A percentile compares a stretch with the other conserved stretches of the same genome.
phyloP scores from a whole-genome alignment of 2,888 invertebrate species.

The Ophioninae sp. region DNA sequence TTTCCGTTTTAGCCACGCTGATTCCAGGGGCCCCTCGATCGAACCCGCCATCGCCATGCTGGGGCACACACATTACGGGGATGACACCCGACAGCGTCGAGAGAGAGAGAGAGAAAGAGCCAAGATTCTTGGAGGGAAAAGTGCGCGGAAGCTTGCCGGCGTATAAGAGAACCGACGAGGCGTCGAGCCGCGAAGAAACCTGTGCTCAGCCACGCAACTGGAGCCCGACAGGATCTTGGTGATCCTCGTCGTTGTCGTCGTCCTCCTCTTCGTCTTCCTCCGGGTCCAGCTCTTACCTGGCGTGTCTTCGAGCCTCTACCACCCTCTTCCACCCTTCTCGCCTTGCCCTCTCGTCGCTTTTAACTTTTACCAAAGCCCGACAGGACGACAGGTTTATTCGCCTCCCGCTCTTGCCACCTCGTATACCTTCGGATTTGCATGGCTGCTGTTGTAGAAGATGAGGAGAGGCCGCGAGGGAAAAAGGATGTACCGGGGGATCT shows the following conservation, averaged over 20 bases:
- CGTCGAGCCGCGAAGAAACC: slow-evolving; percentile 48
- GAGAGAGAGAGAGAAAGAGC: slow-evolving; percentile 39
- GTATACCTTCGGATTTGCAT: slow-evolving; percentile 70
- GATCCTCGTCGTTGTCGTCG: slow-evolving; percentile 32
- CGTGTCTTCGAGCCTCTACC: slow-evolving; percentile 35
- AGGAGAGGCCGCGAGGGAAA: neutral
- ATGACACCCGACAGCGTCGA: neutral
- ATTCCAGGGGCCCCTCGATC: slow-evolving; percentile 60
- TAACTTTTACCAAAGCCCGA: slow-evolving; percentile 69
- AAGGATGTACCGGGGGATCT: slow-evolving; percentile 27
- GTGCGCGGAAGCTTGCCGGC: slow-evolving; percentile 46
- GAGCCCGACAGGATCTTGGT: slow-evolving; percentile 47
- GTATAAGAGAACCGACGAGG: slow-evolving; percentile 53
- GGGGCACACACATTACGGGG: slow-evolving; percentile 4
- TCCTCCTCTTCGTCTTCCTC: slow-evolving; percentile 36
- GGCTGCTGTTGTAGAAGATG: slow-evolving; percentile 36
- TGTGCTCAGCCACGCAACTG: slow-evolving; percentile 40
- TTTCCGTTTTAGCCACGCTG: slow-evolving; percentile 74
- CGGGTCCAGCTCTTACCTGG: slow-evolving; percentile 50
- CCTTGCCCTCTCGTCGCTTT: slow-evolving; percentile 64
- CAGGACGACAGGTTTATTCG: slow-evolving; percentile 72
- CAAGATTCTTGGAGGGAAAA: slow-evolving; percentile 24
- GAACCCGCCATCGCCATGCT: slow-evolving; percentile 33
- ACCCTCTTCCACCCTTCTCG: slow-evolving; percentile 47
- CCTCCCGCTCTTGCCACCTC: slow-evolving; percentile 63